Evolutionary conservation across 1,140 invertebrate genomes (phyloP).

Genomic region (Coelopa frigida): DNA sequence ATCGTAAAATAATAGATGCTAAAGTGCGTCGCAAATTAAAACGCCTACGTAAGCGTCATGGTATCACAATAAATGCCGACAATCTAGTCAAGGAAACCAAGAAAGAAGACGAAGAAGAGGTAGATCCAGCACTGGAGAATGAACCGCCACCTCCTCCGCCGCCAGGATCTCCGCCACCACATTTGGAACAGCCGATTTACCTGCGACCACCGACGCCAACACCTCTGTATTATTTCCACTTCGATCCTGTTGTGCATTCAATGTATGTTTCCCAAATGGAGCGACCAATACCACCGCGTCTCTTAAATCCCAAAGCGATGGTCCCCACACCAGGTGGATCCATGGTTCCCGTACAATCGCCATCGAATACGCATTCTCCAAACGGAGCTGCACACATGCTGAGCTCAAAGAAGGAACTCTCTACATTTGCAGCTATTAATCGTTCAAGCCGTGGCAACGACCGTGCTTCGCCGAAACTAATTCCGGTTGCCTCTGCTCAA

Average conservation of each 20-base stretch:
- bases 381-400: background rate
- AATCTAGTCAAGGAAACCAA: background rate
- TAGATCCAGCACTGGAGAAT: conserved; percentile 8
- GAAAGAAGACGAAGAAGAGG: conserved; percentile 1
- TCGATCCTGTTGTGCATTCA: conserved; percentile 16
- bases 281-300: conserved; percentile 15
- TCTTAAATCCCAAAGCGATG: conserved; percentile 15
- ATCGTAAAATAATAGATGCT: conserved; percentile 22
- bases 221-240: conserved; percentile 14
- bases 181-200: conserved; percentile 14
- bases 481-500: conserved; percentile 2
- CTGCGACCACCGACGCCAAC: conserved; percentile 11
- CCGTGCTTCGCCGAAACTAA: conserved; percentile 4
- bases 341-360: background rate
- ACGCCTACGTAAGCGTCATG: conserved; percentile 10
- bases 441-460: conserved; percentile 3
- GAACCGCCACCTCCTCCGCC: conserved; percentile 16
- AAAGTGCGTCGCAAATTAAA: conserved; percentile 11
- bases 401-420: conserved; percentile 10
- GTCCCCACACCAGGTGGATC: no score
- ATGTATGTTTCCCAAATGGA: conserved; percentile 17
- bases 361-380: conserved; percentile 4
- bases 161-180: conserved; percentile 3
- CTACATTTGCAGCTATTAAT: conserved; percentile 8
- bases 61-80: conserved; percentile 1